phyloP scores from a whole-genome alignment of 2,888 invertebrate species.

The Graphium colonna region DNA sequence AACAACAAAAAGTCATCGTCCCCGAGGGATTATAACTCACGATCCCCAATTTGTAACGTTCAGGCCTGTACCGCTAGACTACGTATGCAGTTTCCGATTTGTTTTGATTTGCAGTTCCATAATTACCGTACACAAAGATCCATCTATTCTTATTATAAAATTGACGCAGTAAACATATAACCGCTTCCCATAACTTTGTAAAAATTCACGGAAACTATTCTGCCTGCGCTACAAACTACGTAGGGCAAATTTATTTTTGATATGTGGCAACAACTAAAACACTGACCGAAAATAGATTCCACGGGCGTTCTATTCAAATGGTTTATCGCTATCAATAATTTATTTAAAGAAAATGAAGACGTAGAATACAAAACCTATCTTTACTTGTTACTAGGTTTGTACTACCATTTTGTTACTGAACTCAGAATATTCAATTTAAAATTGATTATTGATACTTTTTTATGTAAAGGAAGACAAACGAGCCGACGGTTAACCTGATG shows the following conservation, averaged over 20 bases:
- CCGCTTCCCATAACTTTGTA: not conserved
- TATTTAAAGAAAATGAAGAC: conserved; percentile 6
- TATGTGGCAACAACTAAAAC: no score
- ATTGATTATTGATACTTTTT: no score
- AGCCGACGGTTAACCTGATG: no score
- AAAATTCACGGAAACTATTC: not conserved
- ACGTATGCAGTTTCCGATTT: no score
- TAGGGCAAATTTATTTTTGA: not conserved
- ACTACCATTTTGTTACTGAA: no score
- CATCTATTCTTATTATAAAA: not conserved
- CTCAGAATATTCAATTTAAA: no score
- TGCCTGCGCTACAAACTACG: not conserved
- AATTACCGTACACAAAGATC: no score
- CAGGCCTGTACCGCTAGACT: not conserved
- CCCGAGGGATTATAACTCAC: no score
- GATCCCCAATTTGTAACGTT: not conserved
- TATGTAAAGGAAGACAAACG: no score
- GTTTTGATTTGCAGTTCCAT: no score
- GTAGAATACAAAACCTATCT: conserved; percentile 7
- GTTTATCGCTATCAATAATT: conserved; percentile 8
- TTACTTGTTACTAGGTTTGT: no score
- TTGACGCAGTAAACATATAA: conserved; percentile 5
- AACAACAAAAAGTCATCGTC: no score
- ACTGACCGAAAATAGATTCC: conserved; percentile 1
- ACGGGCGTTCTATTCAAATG: not conserved